phyloP scores from a whole-genome alignment of 53 echinoderm and acorn worm species.

The Echinarachnius parma region DNA sequence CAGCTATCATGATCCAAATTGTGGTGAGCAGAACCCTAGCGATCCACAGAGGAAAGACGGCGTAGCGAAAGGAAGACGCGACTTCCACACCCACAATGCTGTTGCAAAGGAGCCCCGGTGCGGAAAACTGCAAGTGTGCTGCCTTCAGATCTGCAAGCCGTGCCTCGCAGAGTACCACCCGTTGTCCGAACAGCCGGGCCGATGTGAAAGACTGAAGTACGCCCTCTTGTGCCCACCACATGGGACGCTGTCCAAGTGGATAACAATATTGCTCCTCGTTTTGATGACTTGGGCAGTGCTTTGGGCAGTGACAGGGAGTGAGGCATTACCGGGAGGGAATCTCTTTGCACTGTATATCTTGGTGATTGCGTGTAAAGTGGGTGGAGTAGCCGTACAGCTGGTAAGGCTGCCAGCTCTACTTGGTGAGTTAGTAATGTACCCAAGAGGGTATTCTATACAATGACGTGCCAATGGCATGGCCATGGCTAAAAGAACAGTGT shows the following conservation, averaged over 20 bases:
- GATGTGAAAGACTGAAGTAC: slow-evolving; percentile 52
- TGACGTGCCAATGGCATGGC: too few relatives aligned
- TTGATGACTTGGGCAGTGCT: slow-evolving; percentile 75
- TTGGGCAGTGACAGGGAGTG: slow-evolving; percentile 81
- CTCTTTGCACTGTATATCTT: slow-evolving; percentile 86
- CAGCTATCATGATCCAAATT: too few relatives aligned
- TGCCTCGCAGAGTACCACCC: slow-evolving; percentile 60
- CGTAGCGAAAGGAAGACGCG: neutral
- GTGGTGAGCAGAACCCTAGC: neutral
- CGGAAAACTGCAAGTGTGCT: neutral
- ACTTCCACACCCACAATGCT: neutral
- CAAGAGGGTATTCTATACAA: too few relatives aligned
- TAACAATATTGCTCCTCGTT: slow-evolving; percentile 55
- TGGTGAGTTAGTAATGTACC: too few relatives aligned
- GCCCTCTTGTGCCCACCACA: slow-evolving; percentile 84
- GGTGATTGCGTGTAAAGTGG: slow-evolving; percentile 64
- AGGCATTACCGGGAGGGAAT: slow-evolving; percentile 87
- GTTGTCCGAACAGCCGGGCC: slow-evolving; percentile 44
- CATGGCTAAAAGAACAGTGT: too few relatives aligned
- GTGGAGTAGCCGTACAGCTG: slow-evolving; percentile 68
- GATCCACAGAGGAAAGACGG: neutral
- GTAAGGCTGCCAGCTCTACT: slow-evolving; percentile 77
- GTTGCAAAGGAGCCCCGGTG: neutral
- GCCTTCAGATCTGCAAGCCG: slow-evolving; percentile 44
- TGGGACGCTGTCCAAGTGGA: slow-evolving; percentile 51